Conservation (phyloP, 1,140 invertebrate genomes). For the Charaxes varanes region DNA sequence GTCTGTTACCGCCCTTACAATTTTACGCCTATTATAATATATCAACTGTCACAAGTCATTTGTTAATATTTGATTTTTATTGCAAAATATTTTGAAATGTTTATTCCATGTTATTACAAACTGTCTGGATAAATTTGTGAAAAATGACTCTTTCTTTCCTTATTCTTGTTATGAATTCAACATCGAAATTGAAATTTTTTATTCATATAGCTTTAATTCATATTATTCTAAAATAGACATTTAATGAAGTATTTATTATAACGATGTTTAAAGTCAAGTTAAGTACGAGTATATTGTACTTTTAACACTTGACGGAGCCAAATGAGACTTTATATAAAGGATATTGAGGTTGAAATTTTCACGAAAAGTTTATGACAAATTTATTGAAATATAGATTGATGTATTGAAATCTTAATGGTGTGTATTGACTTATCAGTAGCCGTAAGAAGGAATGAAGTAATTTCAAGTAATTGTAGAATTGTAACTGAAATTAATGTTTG, state of each 20-base stretch:
- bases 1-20: too few relatives aligned
- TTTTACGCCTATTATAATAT: too few relatives aligned
- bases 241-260: constrained; percentile 24
- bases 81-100: too few relatives aligned
- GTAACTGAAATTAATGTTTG: background rate
- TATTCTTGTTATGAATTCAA: too few relatives aligned
- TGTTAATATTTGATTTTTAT: too few relatives aligned
- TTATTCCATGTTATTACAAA: too few relatives aligned
- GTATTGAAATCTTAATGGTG: background rate
- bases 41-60: too few relatives aligned
- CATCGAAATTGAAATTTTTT: constrained; percentile 43
- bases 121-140: too few relatives aligned
- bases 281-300: background rate
- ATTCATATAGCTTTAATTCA: constrained; percentile 46
- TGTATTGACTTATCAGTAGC: background rate
- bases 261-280: constrained; percentile 4
- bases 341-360: constrained; percentile 9
- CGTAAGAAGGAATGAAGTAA: background rate
- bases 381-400: background rate
- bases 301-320: background rate
- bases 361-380: background rate
- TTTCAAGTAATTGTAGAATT: background rate
- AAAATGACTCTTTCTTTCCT: too few relatives aligned
- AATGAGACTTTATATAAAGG: constrained; percentile 10
- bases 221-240: constrained; percentile 43